Base-by-base conservation (phyloP, 2,888 invertebrate genomes). In the Coenonympha arcania region DNA sequence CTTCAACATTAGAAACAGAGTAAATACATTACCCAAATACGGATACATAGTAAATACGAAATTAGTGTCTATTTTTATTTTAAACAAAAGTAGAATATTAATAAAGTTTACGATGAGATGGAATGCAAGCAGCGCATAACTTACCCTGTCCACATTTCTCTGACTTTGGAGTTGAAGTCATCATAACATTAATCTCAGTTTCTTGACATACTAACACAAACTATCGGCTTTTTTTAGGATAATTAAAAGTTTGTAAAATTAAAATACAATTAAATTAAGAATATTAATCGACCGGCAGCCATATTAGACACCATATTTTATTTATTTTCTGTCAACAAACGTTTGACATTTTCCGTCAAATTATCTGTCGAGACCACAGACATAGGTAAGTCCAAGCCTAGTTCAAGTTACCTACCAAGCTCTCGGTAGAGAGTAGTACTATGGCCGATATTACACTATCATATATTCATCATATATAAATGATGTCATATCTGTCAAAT, bases 121-220 rank as follows among this genome's bases (percentile, higher is more conserved):
- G 55, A 66, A 62, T 61, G 66, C 66, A 69, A 54, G 70, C 56
- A 66, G 64, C 59, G 33, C 39, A 22, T 68, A 66, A 62, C 83
- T 79, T 76, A 86, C 85, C 85, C 72, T 79, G 83, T 65, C 79
- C 81, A 63, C 75, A 82, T 84, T 80, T 85, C 57, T 85, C 86
- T 72, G 84, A 76, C 79, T 85, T 85, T 62, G 85, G 85, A 69
- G 85, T 86, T 60, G 86, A 86, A 79, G 79, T 84, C 86, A 86
- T 86, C 69, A 64, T 77, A 71, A 59, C 61, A 61, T 56, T 63
- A 46, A 56, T 61, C 62, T 68, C 59, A 61, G 63, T 63, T 63
- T 70, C 73, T 74, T 79, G 73, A 63, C 86, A 85, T 83, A 76
- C 76, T 84, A 77, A 60, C 68, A 68, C 68, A 64, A 64, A 51